Percentiles rank a stretch among this genome's conserved stretches.
Evolutionary conservation across 2,113 vertebrate species (phyloP).

Genomic region (Scalopus aquaticus): DNA sequence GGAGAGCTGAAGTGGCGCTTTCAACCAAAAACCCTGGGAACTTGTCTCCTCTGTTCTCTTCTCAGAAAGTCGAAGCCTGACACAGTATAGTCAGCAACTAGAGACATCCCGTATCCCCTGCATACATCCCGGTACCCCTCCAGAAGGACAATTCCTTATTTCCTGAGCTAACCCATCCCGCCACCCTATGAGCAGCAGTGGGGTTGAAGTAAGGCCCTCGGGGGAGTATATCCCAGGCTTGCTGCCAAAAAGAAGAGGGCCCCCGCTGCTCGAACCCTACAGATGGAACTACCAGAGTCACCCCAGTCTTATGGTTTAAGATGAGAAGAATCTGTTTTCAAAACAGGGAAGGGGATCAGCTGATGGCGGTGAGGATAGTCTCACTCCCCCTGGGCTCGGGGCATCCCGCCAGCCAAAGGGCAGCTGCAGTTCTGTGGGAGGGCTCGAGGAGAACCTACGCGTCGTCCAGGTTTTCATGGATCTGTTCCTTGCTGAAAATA

Average conservation of each 20-base stretch:
- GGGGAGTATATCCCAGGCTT: not conserved
- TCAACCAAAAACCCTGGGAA: too few relatives aligned
- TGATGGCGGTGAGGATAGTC: not conserved
- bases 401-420: not conserved
- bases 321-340: not conserved
- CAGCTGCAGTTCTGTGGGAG: not conserved
- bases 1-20: rapidly evolving
- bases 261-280: not conserved
- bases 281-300: not conserved
- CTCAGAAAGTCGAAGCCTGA: not conserved
- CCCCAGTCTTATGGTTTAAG: not conserved
- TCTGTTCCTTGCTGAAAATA: not conserved
- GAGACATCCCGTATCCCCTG: rapidly evolving
- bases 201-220: too few relatives aligned
- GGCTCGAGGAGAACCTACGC: not conserved
- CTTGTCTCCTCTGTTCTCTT: rapidly evolving
- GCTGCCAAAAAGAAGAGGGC: not conserved
- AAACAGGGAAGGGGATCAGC: not conserved
- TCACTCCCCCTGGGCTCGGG: rapidly evolving
- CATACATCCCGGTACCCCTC: rapidly evolving
- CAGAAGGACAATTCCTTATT: not conserved
- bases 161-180: rapidly evolving
- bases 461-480: rapidly evolving
- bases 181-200: not conserved
- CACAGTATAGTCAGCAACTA: rapidly evolving